phyloP scores from a whole-genome alignment of 2,797 vertebrate species.

The Staurois parvus region DNA sequence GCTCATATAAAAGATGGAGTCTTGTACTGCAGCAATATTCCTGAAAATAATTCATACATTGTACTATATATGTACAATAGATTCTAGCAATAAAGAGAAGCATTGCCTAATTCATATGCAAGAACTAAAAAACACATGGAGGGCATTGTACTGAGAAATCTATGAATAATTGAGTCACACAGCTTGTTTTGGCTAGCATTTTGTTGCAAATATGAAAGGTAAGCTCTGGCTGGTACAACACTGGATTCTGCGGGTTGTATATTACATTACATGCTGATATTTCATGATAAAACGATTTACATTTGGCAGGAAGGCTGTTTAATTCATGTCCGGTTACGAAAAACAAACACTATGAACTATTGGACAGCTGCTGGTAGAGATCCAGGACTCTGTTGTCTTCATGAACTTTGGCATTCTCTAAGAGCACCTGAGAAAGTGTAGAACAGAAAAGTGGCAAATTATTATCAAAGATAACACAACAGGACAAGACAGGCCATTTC shows the following conservation, averaged over 20 bases:
- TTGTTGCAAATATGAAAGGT: background rate
- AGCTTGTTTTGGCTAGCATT: background rate
- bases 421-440: slow-evolving; percentile 76
- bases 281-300: background rate
- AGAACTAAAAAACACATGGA: too few relatives aligned
- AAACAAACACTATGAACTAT: slow-evolving; percentile 66
- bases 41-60: too few relatives aligned
- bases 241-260: background rate
- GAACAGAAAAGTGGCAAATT: background rate
- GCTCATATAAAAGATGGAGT: too few relatives aligned
- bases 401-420: slow-evolving; percentile 83
- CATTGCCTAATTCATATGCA: too few relatives aligned
- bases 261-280: background rate
- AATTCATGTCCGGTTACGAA: background rate
- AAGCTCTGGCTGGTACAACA: background rate
- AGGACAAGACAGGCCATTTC: background rate
- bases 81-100: too few relatives aligned
- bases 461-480: background rate
- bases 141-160: too few relatives aligned
- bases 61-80: too few relatives aligned
- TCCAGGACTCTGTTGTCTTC: slow-evolving; percentile 82
- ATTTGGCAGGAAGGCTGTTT: background rate
- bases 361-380: slow-evolving; percentile 81
- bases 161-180: too few relatives aligned
- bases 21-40: too few relatives aligned